These are phyloP conservation scores for Brachymystax lenok DNA, from an alignment of 2,797 vertebrate species.

Conservation along the genomic window DNA sequence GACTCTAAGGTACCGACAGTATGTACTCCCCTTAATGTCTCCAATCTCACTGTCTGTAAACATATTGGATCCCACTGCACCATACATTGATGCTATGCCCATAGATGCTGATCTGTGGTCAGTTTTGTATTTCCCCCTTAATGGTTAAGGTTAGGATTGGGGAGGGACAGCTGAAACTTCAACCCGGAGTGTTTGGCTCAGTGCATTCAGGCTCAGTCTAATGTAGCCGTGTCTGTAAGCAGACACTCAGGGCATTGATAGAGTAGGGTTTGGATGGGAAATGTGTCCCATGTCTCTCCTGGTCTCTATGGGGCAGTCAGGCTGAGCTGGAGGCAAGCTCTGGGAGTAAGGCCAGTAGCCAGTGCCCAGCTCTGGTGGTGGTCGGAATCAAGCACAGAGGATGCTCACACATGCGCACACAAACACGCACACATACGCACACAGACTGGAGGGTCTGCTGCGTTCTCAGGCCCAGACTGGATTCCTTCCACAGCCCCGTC, in stretches of 20 bases:
- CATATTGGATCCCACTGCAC: background rate
- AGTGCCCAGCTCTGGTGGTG: background rate
- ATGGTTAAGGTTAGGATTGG: background rate
- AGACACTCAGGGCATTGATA: background rate
- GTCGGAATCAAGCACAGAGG: background rate
- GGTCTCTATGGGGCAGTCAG: background rate
- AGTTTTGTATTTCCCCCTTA: background rate
- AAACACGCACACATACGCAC: constrained; percentile 31
- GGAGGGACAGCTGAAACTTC: background rate
- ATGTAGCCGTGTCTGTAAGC: background rate
- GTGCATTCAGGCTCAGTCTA: background rate
- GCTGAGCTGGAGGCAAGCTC: background rate
- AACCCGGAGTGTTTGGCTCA: background rate
- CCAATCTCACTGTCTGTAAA: background rate
- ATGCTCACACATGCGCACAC: background rate
- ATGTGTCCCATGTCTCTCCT: background rate
- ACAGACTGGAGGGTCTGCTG: constrained; percentile 7
- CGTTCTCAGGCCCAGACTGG: background rate
- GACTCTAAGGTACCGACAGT: constrained; percentile 88
- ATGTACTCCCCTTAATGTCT: background rate
- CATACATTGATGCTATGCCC: background rate
- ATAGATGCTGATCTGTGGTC: background rate
- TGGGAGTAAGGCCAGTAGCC: background rate
- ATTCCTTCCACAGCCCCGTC: constrained; percentile 10
- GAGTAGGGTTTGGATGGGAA: background rate